Conservation (phyloP, 2,113 vertebrate genomes). For the Strigops habroptila region DNA sequence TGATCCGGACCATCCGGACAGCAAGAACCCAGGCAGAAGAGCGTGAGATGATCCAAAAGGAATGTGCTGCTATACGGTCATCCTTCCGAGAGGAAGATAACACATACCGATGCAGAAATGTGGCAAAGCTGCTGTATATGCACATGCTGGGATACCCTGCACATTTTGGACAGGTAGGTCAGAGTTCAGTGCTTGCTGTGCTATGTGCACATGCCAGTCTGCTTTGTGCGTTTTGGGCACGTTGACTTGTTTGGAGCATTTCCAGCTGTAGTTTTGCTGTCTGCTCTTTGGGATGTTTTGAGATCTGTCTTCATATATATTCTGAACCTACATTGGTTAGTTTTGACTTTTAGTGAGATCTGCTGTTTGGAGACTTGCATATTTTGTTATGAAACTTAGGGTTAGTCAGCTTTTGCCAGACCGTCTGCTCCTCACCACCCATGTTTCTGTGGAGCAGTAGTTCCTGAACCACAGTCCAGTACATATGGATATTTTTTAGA, state of each 20-base stretch:
- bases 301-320: rapidly evolving
- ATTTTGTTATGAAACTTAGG: not conserved
- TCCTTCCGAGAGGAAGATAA: slow-evolving; percentile 99
- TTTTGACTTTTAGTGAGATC: not conserved
- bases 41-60: slow-evolving; percentile 99
- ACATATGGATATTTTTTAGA: not conserved
- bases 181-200: not conserved
- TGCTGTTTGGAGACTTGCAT: not conserved
- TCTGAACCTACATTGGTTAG: not conserved
- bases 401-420: not conserved
- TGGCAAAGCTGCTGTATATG: slow-evolving; percentile 98
- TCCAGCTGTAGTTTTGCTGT: not conserved
- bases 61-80: slow-evolving; percentile 97
- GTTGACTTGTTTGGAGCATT: not conserved
- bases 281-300: not conserved
- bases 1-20: slow-evolving; percentile 99
- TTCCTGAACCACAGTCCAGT: not conserved
- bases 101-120: slow-evolving; percentile 97
- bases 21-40: slow-evolving; percentile 98
- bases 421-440: not conserved
- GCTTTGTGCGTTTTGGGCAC: not conserved
- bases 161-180: slow-evolving; percentile 95
- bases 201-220: not conserved
- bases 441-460: not conserved
- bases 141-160: slow-evolving; percentile 99